These are phyloP conservation scores for Clarias pachynema DNA, from an alignment of 2,797 vertebrate species.

Conservation along the genomic window DNA sequence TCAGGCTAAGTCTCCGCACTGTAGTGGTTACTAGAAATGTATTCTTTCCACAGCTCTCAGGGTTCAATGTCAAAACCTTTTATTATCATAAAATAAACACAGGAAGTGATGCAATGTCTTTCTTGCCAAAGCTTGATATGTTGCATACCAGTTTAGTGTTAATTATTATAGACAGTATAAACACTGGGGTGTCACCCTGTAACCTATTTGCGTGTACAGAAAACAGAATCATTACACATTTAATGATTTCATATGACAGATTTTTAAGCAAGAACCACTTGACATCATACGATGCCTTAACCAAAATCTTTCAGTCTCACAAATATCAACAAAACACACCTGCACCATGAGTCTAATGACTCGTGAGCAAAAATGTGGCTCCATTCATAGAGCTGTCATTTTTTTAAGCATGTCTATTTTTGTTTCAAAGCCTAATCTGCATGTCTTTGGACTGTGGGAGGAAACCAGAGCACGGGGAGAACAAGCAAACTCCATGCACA, in stretches of 20 bases:
- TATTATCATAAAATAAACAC: background rate
- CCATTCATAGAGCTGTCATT: background rate
- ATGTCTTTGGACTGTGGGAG: too few relatives aligned
- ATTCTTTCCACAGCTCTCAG: background rate
- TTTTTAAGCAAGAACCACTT: background rate
- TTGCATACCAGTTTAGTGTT: background rate
- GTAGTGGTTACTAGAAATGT: background rate
- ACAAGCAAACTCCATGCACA: too few relatives aligned
- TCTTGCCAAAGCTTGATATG: background rate
- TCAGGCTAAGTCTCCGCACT: background rate
- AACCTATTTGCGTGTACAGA: background rate
- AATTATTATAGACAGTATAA: slow-evolving; percentile 7
- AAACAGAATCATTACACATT: background rate
- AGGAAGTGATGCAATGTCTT: slow-evolving; percentile 1
- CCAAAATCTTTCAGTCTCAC: background rate
- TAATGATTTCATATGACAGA: background rate
- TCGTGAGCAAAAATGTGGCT: background rate
- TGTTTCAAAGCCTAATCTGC: background rate
- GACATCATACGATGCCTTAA: background rate
- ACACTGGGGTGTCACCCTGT: background rate
- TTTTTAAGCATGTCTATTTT: background rate
- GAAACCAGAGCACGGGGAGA: too few relatives aligned
- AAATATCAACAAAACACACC: background rate
- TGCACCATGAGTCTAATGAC: background rate
- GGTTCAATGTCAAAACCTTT: background rate